Conservation (phyloP, 2,797 vertebrate genomes). For the Loris lydekkerianus region DNA sequence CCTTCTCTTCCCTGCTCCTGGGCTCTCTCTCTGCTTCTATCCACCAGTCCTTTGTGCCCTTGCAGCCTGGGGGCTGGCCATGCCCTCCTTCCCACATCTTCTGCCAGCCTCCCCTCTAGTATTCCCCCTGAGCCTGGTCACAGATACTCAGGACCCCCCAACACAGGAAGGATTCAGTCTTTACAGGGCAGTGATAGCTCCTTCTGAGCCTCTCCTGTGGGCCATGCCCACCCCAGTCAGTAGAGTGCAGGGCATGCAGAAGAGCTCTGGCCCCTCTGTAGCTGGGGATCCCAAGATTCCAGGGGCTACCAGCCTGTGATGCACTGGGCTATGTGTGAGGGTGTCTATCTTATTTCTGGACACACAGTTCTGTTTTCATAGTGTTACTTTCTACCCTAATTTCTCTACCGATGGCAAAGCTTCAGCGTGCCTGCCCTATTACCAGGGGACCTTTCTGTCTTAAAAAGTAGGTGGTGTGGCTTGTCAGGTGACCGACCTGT, state of each 20-base stretch:
- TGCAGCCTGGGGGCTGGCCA: not conserved
- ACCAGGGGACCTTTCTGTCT: conserved; percentile 67
- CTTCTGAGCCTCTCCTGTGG: not conserved
- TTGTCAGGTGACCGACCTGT: conserved; percentile 64
- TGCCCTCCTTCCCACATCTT: not conserved
- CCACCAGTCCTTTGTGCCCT: not conserved
- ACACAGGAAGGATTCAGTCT: not conserved
- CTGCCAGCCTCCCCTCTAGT: not conserved
- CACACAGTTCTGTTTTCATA: conserved; percentile 48
- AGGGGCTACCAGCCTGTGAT: not conserved
- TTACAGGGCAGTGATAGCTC: not conserved
- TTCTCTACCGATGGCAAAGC: conserved; percentile 40
- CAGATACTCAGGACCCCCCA: not conserved
- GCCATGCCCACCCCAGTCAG: not conserved
- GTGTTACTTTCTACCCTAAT: conserved; percentile 73
- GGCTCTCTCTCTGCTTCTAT: not conserved
- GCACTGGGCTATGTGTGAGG: not conserved
- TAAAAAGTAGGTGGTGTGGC: conserved; percentile 64
- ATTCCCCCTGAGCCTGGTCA: not conserved
- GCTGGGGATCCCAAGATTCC: not conserved
- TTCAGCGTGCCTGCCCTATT: conserved; percentile 57
- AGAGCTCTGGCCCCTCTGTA: not conserved
- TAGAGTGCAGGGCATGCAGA: rapidly evolving
- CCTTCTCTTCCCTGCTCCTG: not conserved
- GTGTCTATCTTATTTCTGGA: conserved; percentile 53